Percentiles rank a stretch among this genome's conserved stretches.
Conservation (phyloP, 2,888 invertebrate genomes). For the Luperina nickerlii region DNA sequence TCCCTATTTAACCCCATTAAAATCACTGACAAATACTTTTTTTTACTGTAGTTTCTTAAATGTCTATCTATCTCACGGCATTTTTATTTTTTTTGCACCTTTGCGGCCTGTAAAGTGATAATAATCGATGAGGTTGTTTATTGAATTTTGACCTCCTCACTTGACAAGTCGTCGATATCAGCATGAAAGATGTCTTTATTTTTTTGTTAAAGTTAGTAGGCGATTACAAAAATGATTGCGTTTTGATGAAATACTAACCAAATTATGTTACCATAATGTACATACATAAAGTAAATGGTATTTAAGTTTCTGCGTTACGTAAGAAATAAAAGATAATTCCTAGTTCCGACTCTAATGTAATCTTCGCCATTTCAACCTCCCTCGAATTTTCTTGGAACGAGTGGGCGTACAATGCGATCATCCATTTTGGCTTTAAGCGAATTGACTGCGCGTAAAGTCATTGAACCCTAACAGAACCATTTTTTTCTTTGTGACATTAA, state of each 20-base stretch:
- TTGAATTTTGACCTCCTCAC: neutral
- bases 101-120: neutral
- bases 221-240: too few species aligned
- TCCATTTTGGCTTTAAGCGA: constrained; percentile 43
- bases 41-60: neutral
- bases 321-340: neutral
- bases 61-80: too few species aligned
- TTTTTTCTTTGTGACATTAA: constrained; percentile 50
- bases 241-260: neutral
- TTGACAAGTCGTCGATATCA: neutral
- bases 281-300: neutral
- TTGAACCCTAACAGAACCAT: constrained; percentile 42
- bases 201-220: neutral
- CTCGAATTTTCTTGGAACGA: constrained; percentile 16
- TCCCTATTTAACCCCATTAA: too few species aligned
- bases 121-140: neutral
- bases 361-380: constrained; percentile 5
- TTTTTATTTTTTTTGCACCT: neutral
- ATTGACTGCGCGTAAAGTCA: constrained; percentile 43
- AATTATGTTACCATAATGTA: neutral
- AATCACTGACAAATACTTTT: neutral
- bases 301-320: neutral
- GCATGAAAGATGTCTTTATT: neutral
- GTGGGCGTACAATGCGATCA: constrained; percentile 34
- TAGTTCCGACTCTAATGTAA: neutral